Evolutionary conservation across 2,113 vertebrate genomes (phyloP).

Genomic region (Microtus montanus): DNA sequence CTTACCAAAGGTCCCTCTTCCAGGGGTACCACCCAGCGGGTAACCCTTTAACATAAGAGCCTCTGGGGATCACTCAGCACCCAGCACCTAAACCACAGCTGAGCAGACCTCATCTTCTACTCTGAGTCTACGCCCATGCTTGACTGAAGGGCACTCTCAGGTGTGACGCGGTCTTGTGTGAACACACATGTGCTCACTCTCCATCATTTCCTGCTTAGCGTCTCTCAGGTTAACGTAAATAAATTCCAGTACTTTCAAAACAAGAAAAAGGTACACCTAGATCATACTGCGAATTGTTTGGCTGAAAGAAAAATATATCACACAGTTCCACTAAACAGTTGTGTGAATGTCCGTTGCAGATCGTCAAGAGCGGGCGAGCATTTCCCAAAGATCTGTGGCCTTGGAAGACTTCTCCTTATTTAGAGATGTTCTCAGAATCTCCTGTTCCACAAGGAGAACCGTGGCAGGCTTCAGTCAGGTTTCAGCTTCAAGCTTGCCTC

Average conservation of each 20-base stretch:
- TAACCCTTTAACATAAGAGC: neutral
- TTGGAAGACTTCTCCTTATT: slow-evolving; percentile 33
- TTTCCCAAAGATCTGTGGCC: slow-evolving; percentile 10
- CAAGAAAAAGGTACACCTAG: neutral
- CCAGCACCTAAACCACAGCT: neutral
- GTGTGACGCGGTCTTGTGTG: neutral
- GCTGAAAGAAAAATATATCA: neutral
- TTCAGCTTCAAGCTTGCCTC: slow-evolving; percentile 9
- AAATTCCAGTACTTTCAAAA: neutral
- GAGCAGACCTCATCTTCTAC: neutral
- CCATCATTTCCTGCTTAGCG: neutral
- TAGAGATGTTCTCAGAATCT: slow-evolving; percentile 39
- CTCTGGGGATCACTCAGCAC: neutral
- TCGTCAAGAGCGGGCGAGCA: neutral
- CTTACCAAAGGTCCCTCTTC: neutral
- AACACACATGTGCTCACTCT: neutral
- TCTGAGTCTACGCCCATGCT: neutral
- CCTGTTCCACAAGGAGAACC: neutral
- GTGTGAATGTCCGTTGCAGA: neutral
- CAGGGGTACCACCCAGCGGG: neutral
- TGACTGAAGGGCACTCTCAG: neutral
- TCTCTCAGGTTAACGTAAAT: slow-evolving; percentile 13
- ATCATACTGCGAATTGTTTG: neutral
- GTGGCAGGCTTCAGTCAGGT: neutral
- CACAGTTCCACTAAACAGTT: neutral